Base-by-base conservation (phyloP, 2,113 vertebrate genomes). In the Psammodynastes pulverulentus region DNA sequence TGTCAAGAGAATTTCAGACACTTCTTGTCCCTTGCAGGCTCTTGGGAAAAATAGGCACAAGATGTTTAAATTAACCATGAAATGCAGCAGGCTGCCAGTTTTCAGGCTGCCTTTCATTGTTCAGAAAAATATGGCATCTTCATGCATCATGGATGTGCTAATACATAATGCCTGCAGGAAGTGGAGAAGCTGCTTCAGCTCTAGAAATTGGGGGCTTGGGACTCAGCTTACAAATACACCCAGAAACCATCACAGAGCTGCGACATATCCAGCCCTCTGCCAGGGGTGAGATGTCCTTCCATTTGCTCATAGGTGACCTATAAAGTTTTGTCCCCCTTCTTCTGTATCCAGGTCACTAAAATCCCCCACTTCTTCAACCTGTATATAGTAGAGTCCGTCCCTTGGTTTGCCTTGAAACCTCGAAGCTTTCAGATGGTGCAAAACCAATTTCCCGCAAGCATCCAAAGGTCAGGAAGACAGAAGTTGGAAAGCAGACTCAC, bases 31-130 rank as follows among this genome's bases (percentile, higher is more conserved):
- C 52, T 0, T 0, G 21, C 54, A 93, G 90, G 0, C 1, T 56
- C 54, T 86, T 24, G 84, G 54, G 49, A 23, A 93, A 91, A 1
- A 0, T 24, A 92, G 67, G 87, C 91, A 92, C 0, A 1, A 17
- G 43, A 19, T 88, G 92, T 91, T 94, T 95, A 90, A 95, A 94
- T 92, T 93, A 94, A 94, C 49, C 43, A 88, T 87, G 90, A 89
- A n/a, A 88, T 91, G 24, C 79, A 54, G 46, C 43, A 29, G 34
- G 88, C n/a, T 92, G 43, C 0, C 9, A 46, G 34, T 49, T 1
- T 0, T 0, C 52, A 62, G 29, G 19, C 53, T 19, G 84, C 34
- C 45, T 86, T 2, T 0, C 39, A 29, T 48, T 4, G 84, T 56
- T 2, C 49, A 53, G 88, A 86, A 49, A 85, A 48, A 58, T 26